Evolutionary conservation across 2,888 invertebrate genomes (phyloP).

Genomic region (Sclerodermus sp.): DNA sequence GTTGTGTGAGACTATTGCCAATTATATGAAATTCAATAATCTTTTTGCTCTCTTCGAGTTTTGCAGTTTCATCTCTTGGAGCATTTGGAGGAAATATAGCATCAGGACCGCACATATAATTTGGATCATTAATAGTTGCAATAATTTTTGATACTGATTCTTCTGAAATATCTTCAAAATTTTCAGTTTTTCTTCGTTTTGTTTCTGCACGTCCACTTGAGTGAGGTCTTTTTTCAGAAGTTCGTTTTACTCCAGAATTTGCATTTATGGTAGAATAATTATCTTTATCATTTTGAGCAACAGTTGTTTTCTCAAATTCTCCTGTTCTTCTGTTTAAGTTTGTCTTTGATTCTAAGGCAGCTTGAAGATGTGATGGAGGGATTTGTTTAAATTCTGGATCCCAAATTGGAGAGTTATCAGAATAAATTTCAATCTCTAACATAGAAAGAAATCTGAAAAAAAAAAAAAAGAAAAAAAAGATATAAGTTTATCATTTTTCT

Average conservation of each 20-base stretch:
- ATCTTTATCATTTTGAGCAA: constrained; percentile 67
- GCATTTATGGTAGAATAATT: constrained; percentile 71
- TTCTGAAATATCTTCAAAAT: constrained; percentile 74
- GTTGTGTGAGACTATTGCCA: constrained; percentile 85
- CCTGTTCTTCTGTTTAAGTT: constrained; percentile 51
- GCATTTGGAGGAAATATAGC: constrained; percentile 82
- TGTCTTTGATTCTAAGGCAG: constrained; percentile 65
- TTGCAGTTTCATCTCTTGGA: constrained; percentile 88
- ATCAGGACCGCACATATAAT: constrained; percentile 81
- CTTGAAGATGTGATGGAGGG: constrained; percentile 69
- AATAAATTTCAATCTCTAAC: constrained; percentile 86
- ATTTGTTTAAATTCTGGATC: constrained; percentile 84
- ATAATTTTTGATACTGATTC: constrained; percentile 81
- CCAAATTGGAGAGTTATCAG: constrained; percentile 88
- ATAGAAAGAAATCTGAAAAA: constrained; percentile 76
- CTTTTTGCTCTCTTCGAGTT: constrained; percentile 84
- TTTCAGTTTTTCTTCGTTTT: constrained; percentile 54
- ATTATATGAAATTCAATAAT: constrained; percentile 93
- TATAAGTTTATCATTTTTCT: background rate
- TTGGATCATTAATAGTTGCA: constrained; percentile 80
- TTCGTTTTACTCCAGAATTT: constrained; percentile 61
- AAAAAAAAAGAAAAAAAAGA: background rate
- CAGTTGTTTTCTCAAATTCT: constrained; percentile 69
- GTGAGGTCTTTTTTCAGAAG: constrained; percentile 43
- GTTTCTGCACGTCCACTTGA: constrained; percentile 43